Conservation (phyloP, 2,113 vertebrate genomes). For the Ctenomys sociabilis region DNA sequence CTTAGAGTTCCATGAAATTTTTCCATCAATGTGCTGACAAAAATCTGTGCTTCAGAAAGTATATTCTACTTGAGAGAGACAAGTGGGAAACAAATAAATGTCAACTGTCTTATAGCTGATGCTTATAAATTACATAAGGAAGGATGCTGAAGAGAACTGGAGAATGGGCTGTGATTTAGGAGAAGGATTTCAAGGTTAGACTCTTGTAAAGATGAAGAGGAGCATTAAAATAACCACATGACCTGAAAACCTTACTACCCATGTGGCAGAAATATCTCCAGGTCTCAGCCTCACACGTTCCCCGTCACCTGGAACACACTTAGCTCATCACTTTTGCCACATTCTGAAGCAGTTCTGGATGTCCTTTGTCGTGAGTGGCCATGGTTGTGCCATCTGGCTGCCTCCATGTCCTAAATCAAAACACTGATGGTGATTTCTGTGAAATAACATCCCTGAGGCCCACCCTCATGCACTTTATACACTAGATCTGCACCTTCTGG, state of each 20-base stretch:
- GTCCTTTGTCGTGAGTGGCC: not conserved
- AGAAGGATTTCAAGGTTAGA: not conserved
- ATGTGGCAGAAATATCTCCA: not conserved
- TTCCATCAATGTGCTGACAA: not conserved
- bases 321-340: not conserved
- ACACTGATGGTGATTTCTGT: not conserved
- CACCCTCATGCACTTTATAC: not conserved
- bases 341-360: not conserved
- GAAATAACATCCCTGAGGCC: not conserved
- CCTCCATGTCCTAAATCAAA: not conserved
- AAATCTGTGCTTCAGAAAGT: not conserved
- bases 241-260: not conserved
- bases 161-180: not conserved
- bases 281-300: not conserved
- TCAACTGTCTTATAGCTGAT: not conserved
- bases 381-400: not conserved
- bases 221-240: not conserved
- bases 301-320: not conserved
- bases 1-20: not conserved
- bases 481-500: not conserved
- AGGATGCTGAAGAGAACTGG: not conserved
- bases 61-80: slow-evolving; percentile 17
- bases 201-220: not conserved
- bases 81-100: slow-evolving; percentile 10
- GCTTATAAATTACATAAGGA: not conserved